These are phyloP conservation scores for Phylloscopus collybita DNA, from an alignment of 2,797 vertebrate species.

Conservation along the genomic window DNA sequence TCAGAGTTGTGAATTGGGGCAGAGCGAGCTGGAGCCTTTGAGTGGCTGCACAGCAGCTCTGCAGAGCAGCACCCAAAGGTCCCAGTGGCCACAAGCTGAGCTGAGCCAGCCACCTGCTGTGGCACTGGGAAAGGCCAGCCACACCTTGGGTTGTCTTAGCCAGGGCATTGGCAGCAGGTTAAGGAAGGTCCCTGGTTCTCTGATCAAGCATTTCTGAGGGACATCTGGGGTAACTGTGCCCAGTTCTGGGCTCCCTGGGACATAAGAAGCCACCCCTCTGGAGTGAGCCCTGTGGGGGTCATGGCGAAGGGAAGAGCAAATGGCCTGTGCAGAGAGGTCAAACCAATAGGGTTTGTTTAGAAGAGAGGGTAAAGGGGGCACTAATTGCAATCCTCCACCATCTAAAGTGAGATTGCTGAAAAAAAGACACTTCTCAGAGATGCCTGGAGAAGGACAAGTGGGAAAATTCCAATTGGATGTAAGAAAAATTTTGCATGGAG, in stretches of 20 bases:
- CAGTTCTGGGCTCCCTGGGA: background rate
- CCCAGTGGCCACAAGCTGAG: background rate
- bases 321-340: background rate
- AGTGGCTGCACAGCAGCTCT: background rate
- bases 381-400: background rate
- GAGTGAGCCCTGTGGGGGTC: rapidly evolving
- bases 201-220: background rate
- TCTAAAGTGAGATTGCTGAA: background rate
- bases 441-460: background rate
- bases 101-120: background rate
- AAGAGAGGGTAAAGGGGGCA: background rate
- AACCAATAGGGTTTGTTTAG: background rate
- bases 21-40: background rate
- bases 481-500: background rate
- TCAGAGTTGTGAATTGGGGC: background rate
- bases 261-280: background rate
- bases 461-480: background rate
- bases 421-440: background rate
- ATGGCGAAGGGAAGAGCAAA: background rate
- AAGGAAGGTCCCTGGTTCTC: background rate
- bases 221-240: rapidly evolving
- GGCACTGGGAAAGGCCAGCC: background rate
- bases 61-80: rapidly evolving
- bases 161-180: background rate
- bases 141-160: background rate